A percentile compares a stretch with the other conserved stretches of the same genome.
Evolutionary conservation across 1,140 invertebrate species (phyloP).

Genomic region (Zelostemma sp.): DNA sequence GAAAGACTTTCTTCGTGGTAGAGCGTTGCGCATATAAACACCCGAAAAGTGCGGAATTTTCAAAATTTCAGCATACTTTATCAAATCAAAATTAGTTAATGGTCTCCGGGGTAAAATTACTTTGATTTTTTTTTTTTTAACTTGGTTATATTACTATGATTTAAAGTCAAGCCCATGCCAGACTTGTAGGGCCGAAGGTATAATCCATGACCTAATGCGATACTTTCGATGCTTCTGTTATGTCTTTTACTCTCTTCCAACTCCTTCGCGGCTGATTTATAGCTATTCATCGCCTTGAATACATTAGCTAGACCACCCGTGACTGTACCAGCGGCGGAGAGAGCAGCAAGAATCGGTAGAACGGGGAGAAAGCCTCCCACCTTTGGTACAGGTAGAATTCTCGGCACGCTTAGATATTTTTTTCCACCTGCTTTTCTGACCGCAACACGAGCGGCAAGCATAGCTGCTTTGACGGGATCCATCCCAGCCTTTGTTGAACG

Average conservation of each 20-base stretch:
- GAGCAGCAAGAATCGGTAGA: conserved; percentile 33
- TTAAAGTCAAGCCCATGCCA: not conserved
- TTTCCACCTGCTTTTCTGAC: not conserved
- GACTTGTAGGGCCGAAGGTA: conserved; percentile 44
- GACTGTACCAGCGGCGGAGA: conserved; percentile 55
- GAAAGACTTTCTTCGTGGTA: conserved; percentile 27
- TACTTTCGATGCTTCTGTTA: not conserved
- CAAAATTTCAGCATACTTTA: conserved; percentile 25
- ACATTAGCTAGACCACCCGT: conserved; percentile 42
- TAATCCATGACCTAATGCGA: conserved; percentile 14
- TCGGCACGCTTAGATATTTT: conserved; percentile 15
- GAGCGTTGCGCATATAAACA: conserved; percentile 46
- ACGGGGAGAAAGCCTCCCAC: not conserved
- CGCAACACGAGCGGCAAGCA: too few relatives aligned
- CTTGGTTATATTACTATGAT: too few relatives aligned
- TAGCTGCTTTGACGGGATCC: too few relatives aligned
- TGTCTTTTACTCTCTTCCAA: conserved; percentile 51
- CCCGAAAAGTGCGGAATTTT: conserved; percentile 45
- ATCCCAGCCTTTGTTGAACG: too few relatives aligned
- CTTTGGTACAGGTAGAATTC: conserved; percentile 18
- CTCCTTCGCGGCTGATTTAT: conserved; percentile 36
- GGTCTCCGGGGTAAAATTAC: conserved; percentile 23
- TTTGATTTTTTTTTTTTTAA: not conserved
- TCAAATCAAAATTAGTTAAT: conserved; percentile 41
- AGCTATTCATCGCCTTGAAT: conserved; percentile 52